A percentile compares a stretch with the other conserved stretches of the same genome.
Evolutionary conservation across 2,797 vertebrate genomes (phyloP).

Genomic region (Muraenolepis orangiensis): DNA sequence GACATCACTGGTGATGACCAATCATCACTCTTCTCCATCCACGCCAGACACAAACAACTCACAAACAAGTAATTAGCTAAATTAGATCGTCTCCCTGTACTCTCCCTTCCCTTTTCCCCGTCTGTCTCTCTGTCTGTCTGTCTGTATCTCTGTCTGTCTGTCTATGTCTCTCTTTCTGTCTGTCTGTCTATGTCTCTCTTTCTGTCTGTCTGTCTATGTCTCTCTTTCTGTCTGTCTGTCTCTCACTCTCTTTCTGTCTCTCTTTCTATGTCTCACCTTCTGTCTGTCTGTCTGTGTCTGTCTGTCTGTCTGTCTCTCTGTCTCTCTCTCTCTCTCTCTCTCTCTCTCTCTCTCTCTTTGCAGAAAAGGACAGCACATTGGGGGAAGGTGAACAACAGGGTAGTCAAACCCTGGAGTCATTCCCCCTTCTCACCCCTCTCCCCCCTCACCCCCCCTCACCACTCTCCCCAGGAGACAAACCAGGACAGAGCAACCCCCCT

Average conservation of each 20-base stretch:
- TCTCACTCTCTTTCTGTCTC: conserved; percentile 19
- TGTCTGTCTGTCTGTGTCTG: conserved; percentile 36
- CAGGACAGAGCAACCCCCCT: too few relatives aligned
- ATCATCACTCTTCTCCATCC: background rate
- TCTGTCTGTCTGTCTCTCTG: background rate
- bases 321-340: background rate
- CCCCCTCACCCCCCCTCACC: too few relatives aligned
- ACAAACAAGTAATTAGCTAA: conserved; percentile 64
- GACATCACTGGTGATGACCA: background rate
- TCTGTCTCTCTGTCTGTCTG: conserved; percentile 31
- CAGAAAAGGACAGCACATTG: background rate
- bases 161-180: conserved; percentile 21
- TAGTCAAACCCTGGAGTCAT: too few relatives aligned
- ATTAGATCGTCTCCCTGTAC: conserved; percentile 49
- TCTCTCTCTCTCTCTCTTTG: background rate
- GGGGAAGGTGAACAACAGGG: background rate
- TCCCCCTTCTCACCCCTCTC: background rate
- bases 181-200: background rate
- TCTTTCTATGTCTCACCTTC: conserved; percentile 28
- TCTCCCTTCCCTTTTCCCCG: conserved; percentile 40
- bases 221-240: background rate
- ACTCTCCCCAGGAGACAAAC: too few relatives aligned
- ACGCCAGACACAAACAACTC: conserved; percentile 40
- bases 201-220: background rate
- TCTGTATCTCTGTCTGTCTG: conserved; percentile 36